Percentiles rank a stretch among this genome's conserved stretches.
phyloP scores from a whole-genome alignment of 2,113 vertebrate species.

The Cyprinodon tularosa region DNA sequence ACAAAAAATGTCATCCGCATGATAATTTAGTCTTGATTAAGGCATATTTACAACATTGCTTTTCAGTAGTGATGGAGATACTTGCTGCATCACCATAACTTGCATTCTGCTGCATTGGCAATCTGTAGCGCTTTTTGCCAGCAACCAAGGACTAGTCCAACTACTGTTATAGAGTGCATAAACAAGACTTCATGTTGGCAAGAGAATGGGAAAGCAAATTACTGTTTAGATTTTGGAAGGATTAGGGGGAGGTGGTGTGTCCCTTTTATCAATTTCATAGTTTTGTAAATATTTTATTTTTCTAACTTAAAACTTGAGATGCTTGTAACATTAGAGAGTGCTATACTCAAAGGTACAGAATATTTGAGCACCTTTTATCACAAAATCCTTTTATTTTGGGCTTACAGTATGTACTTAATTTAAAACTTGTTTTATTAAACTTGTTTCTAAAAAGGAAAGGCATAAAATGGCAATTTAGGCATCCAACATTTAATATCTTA shows the following conservation, averaged over 20 bases:
- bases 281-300: background rate
- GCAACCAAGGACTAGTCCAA: constrained; percentile 70
- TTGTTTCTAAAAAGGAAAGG: background rate
- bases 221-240: background rate
- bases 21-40: background rate
- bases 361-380: background rate
- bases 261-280: background rate
- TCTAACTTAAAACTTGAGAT: constrained; percentile 25
- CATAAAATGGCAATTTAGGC: background rate
- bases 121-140: constrained; percentile 44
- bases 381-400: background rate
- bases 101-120: background rate
- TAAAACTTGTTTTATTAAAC: background rate
- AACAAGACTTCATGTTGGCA: constrained; percentile 15
- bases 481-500: background rate
- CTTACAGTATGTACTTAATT: constrained; percentile 1
- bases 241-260: background rate
- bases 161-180: constrained; percentile 18
- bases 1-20: background rate
- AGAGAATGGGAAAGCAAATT: background rate
- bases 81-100: constrained; percentile 11
- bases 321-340: background rate
- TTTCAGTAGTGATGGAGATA: background rate
- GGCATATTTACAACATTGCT: background rate
- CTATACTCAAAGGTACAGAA: background rate